A percentile compares a stretch with the other conserved stretches of the same genome.
These are phyloP conservation scores for Dasypolia templi DNA, from an alignment of 2,888 invertebrate species.

Conservation along the genomic window DNA sequence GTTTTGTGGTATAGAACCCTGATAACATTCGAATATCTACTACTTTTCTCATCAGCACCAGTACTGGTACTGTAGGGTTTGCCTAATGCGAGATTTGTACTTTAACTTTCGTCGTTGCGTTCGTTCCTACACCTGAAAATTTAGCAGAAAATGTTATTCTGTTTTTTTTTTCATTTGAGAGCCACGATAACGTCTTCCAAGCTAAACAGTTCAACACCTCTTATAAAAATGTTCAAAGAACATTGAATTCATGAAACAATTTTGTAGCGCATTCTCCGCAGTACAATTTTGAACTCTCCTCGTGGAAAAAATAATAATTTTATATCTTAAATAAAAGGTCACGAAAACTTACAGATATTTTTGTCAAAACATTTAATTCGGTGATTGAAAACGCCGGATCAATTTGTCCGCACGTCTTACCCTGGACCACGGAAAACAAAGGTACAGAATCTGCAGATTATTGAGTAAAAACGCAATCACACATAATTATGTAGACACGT, in stretches of 20 bases:
- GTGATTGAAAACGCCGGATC: constrained; percentile 37
- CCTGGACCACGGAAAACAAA: neutral
- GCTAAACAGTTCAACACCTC: neutral
- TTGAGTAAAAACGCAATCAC: constrained; percentile 1
- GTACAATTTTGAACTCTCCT: constrained; percentile 24
- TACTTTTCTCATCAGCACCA: no score
- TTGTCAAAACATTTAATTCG: constrained; percentile 42
- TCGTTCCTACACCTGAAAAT: neutral
- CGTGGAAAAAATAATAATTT: constrained; percentile 20
- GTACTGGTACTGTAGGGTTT: no score
- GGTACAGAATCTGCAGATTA: no score
- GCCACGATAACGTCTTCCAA: no score
- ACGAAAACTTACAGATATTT: constrained; percentile 36
- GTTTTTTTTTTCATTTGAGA: no score
- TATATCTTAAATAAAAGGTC: constrained; percentile 37
- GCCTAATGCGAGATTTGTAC: neutral
- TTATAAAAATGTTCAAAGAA: no score
- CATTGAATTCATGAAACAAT: neutral
- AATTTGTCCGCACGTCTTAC: constrained; percentile 47
- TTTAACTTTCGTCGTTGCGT: neutral
- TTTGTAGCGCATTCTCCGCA: constrained; percentile 1
- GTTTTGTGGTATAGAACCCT: no score
- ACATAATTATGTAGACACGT: rapidly evolving
- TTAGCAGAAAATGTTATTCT: no score
- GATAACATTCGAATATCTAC: no score